Conservation (phyloP, 2,113 vertebrate genomes). For the Xiphias gladius region DNA sequence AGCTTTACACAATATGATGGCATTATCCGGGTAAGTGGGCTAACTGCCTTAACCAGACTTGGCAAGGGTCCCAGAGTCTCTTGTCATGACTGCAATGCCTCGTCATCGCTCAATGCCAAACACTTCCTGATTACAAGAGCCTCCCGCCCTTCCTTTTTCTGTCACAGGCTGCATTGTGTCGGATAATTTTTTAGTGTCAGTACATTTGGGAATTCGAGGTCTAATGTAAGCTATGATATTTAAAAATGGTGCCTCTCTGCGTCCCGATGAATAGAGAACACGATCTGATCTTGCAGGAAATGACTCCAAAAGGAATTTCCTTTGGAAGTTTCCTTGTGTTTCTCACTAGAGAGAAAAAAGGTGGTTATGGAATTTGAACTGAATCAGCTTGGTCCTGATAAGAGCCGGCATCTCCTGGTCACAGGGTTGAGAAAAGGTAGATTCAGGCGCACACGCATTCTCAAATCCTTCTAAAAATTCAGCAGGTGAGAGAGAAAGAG, state of each 20-base stretch:
- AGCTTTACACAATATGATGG: slow-evolving; percentile 21
- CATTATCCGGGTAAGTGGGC: slow-evolving; percentile 29
- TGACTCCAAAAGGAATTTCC: slow-evolving; percentile 44
- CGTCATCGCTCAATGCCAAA: slow-evolving; percentile 51
- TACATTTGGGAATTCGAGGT: slow-evolving; percentile 24
- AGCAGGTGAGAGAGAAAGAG: slow-evolving; percentile 20
- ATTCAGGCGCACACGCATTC: slow-evolving; percentile 16
- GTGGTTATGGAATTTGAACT: neutral
- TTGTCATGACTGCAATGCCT: slow-evolving; percentile 41
- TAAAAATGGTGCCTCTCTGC: slow-evolving; percentile 4
- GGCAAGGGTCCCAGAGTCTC: slow-evolving; percentile 42
- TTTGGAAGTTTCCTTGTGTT: slow-evolving; percentile 16
- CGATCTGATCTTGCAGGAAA: slow-evolving; percentile 17
- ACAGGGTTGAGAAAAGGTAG: neutral
- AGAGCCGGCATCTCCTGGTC: neutral
- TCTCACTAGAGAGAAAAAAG: neutral
- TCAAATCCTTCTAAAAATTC: slow-evolving; percentile 51
- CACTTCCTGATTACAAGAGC: slow-evolving; percentile 43
- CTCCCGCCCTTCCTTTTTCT: slow-evolving; percentile 19
- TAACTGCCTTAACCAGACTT: slow-evolving; percentile 23
- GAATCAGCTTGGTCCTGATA: neutral
- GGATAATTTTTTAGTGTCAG: slow-evolving; percentile 15
- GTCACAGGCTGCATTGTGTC: slow-evolving; percentile 42
- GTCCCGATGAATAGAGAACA: slow-evolving; percentile 4
- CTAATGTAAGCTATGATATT: slow-evolving; percentile 23